Evolutionary conservation across 2,113 vertebrate genomes (phyloP), one percentile per base, ranked within the genome.

Genomic region (Nothocercus nigrocapillus): DNA sequence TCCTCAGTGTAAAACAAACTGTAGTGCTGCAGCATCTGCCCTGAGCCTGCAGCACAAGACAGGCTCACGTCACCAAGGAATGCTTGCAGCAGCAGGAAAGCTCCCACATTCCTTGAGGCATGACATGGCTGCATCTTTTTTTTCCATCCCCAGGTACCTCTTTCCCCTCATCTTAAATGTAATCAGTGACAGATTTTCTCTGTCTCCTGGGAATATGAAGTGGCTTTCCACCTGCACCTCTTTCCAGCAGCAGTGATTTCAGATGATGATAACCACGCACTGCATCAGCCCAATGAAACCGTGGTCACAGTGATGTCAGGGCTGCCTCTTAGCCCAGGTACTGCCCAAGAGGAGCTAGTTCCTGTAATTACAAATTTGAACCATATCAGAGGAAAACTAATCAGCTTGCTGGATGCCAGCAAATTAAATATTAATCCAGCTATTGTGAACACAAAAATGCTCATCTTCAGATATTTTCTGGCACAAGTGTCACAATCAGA

Each of bases 381-480:
- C 81, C 34, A 5, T 74, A 74, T 79, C 74, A 93, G 75, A 95
- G 56, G 14, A 80, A 95, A 94, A 92, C 67, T 89, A 95, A 93
- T 91, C 95, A 95, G 61, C 49, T 93, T 95, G 58, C 83, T 86
- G 62, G 80, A 94, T 88, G 92, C 85, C 88, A 93, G 78, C 59
- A 91, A 93, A 95, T 95, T 95, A 96, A 96, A 96, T 89, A 89
- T 93, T 94, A 94, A 91, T 90, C 74, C 90, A 82, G 94, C 42
- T 84, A 67, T 56, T 93, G 73, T 77, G 83, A 96, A 96, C 80
- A 94, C 54, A 94, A 93, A 94, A 95, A 88, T 77, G 59, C 61
- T 94, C 38, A 88, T 92, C 94, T 95, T 93, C 88, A 95, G 86
- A 87, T 86, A 90, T 92, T 90, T 94, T 91, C 81, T 82, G 66